A percentile compares a stretch with the other conserved stretches of the same genome.
These are phyloP conservation scores for Miichthys miiuy DNA, from an alignment of 2,797 vertebrate genomes.

Conservation along the genomic window DNA sequence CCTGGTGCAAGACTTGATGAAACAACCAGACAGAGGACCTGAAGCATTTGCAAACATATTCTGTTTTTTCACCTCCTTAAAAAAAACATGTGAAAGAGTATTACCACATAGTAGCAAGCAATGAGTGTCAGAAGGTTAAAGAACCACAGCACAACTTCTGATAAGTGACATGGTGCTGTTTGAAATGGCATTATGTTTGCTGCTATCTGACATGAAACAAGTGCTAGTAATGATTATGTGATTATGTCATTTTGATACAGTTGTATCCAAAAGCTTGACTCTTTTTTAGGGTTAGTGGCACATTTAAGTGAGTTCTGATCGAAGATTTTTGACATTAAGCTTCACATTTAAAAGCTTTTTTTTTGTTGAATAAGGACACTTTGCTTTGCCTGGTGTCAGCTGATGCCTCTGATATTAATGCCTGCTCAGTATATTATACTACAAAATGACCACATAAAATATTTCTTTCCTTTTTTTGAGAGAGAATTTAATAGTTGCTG, in stretches of 20 bases:
- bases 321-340: not conserved
- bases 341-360: not conserved
- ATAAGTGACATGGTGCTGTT: not conserved
- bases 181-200: not conserved
- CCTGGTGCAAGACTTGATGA: constrained; percentile 44
- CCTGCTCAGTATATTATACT: not conserved
- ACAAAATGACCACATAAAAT: not conserved
- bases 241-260: not conserved
- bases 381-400: not conserved
- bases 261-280: not conserved
- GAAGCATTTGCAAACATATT: constrained; percentile 22
- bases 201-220: not conserved
- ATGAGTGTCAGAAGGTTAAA: not conserved
- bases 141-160: not conserved
- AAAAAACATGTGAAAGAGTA: constrained; percentile 15
- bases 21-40: constrained; percentile 33
- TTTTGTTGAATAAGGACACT: not conserved
- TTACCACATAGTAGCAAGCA: constrained; percentile 3
- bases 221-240: too few relatives aligned
- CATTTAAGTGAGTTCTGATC: not conserved
- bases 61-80: not conserved
- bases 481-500: constrained; percentile 45
- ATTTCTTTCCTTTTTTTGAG: not conserved
- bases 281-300: not conserved
- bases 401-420: not conserved